Base-by-base conservation (phyloP, 2,797 vertebrate species). In the Girardinus metallicus region DNA sequence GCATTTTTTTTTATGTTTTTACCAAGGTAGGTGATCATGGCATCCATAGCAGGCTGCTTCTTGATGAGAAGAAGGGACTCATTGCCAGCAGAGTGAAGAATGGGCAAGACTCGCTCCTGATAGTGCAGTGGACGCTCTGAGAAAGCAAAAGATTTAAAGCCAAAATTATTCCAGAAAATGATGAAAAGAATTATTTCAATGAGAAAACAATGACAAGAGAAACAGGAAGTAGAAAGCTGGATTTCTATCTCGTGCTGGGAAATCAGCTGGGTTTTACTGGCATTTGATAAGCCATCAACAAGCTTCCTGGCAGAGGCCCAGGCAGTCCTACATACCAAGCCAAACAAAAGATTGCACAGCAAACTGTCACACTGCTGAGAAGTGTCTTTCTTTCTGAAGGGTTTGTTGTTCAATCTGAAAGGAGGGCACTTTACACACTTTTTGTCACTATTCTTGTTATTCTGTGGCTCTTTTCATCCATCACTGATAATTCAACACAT, bases 111-210 rank as follows among this genome's bases (percentile, higher is more conserved):
- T 68, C 97, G 96, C 88, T 99, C 98, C 1, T 93, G 93, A 87
- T 97, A 97, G 92, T 99, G 97, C 89, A 99, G 90, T 0, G 97
- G 97, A 0, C 98, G 96, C 66, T 99, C 98, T 99, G 94, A 80
- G 68, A 75, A 76, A 81, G n/a, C 43, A 49, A 31, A 78, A 43
- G 23, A 78, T 60, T 23, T 3, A 7, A 72, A 55, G 23, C 12
- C 23, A 4, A 64, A 70, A 79, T 74, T 0, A 55, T 81, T 68
- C 1, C 2, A 47, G 39, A 16, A 10, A 29, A 71, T 31, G 8
- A 75, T 34, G 2, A 53, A 73, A 26, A 15, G 21, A 62, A 68
- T 53, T 64, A 4, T 8, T 49, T 18, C 0, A n/a, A 21, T 41
- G 13, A 44, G 7, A 64, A 29, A 68, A 2, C 26, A 64, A 44